Evolutionary conservation across 2,797 vertebrate species (phyloP).

Genomic region (Eremophila alpestris): DNA sequence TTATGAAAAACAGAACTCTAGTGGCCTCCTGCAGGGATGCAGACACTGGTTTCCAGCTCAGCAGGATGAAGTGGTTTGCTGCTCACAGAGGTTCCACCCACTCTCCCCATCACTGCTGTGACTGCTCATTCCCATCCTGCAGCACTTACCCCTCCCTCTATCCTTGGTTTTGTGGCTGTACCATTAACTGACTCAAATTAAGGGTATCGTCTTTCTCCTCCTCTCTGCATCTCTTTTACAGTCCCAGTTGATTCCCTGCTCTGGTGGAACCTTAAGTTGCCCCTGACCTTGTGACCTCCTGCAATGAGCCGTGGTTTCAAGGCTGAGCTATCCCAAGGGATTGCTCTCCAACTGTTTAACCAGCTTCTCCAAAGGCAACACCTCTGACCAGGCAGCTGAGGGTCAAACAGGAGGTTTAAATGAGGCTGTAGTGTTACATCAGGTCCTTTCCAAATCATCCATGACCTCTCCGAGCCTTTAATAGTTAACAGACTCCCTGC

Average conservation of each 20-base stretch:
- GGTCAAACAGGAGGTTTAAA: background rate
- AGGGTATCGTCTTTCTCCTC: background rate
- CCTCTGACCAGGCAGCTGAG: background rate
- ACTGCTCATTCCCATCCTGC: background rate
- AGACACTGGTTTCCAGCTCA: background rate
- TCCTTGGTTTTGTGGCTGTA: background rate
- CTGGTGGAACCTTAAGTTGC: background rate
- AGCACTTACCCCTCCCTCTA: background rate
- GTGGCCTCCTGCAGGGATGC: background rate
- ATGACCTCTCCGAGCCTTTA: background rate
- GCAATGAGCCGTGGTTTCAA: background rate
- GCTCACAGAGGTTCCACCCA: background rate
- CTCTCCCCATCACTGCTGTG: background rate
- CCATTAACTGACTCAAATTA: background rate
- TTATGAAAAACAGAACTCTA: background rate
- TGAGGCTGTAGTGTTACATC: rapidly evolving
- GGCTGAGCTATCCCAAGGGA: background rate
- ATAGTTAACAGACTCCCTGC: background rate
- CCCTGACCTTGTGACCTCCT: background rate
- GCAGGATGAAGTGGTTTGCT: background rate
- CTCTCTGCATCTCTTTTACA: background rate
- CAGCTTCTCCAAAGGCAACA: background rate
- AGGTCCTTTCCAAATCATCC: background rate
- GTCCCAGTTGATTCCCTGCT: background rate
- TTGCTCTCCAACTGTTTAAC: background rate